A percentile compares a stretch with the other conserved stretches of the same genome.
Conservation (phyloP, 1,140 invertebrate genomes). For the Drosophila pruinosa region DNA sequence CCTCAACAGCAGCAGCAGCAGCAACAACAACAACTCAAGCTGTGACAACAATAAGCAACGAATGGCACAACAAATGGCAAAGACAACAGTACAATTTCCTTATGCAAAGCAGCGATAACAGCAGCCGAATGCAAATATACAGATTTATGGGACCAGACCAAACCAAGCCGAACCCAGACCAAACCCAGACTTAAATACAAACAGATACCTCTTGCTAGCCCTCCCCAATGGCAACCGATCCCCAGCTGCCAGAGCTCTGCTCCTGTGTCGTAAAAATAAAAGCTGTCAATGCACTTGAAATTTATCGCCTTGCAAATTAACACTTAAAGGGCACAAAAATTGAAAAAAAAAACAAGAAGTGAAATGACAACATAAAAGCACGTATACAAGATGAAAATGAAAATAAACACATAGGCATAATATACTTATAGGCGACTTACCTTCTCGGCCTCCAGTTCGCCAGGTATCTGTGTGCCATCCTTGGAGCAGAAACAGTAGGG, state of each 20-base stretch:
- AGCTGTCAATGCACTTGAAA: slow-evolving; percentile 76
- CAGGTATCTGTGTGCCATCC: slow-evolving; percentile 94
- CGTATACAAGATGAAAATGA: neutral
- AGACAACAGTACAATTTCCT: slow-evolving; percentile 75
- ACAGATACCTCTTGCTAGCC: neutral
- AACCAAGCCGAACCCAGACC: neutral
- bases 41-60: slow-evolving; percentile 45
- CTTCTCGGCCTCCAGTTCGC: slow-evolving; percentile 90
- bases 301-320: slow-evolving; percentile 77
- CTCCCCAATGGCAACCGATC: slow-evolving; percentile 32
- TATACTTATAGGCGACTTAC: slow-evolving; percentile 83
- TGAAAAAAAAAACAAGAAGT: slow-evolving; percentile 12
- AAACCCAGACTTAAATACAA: slow-evolving; percentile 19
- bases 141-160: slow-evolving; percentile 64
- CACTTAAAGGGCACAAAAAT: slow-evolving; percentile 61
- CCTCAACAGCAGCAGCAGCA: slow-evolving; percentile 19
- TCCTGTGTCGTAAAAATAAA: slow-evolving; percentile 71
- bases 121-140: slow-evolving; percentile 77
- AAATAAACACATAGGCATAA: neutral
- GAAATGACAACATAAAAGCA: neutral
- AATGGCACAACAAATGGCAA: slow-evolving; percentile 61
- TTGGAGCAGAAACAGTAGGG: slow-evolving; percentile 97
- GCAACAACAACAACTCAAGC: slow-evolving; percentile 15
- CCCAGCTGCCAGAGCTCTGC: slow-evolving; percentile 48
- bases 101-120: slow-evolving; percentile 76